Conservation (phyloP, 2,888 invertebrate genomes). For the Rhopalosiphum nymphaeae region DNA sequence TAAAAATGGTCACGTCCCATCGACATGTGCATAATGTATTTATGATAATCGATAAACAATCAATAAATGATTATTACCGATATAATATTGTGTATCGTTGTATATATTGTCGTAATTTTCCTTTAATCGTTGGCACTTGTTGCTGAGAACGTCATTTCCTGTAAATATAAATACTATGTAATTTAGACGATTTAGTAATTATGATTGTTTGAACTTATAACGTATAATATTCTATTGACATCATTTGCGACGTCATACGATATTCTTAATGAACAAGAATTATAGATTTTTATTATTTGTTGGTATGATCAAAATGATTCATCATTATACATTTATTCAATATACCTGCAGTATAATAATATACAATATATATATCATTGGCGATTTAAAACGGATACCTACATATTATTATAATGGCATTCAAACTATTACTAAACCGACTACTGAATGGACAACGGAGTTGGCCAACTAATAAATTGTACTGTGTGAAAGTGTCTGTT, state of each 20-base stretch:
- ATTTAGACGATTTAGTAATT: slow-evolving; percentile 1
- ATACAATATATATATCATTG: background rate
- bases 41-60: slow-evolving; percentile 31
- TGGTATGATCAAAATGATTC: background rate
- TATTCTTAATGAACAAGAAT: background rate
- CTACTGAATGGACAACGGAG: background rate
- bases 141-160: slow-evolving; percentile 53
- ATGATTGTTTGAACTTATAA: background rate
- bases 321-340: background rate
- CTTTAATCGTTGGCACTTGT: slow-evolving; percentile 31
- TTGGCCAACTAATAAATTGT: background rate
- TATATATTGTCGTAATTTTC: background rate
- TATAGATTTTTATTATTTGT: background rate
- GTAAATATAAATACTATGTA: background rate
- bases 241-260: background rate
- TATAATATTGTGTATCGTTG: slow-evolving; percentile 10
- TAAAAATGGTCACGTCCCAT: slow-evolving; percentile 29
- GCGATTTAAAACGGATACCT: background rate
- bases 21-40: slow-evolving; percentile 1
- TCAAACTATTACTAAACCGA: background rate
- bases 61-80: background rate
- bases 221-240: background rate
- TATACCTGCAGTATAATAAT: background rate
- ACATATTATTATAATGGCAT: background rate
- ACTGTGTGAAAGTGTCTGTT: background rate